Conservation (phyloP, 2,113 vertebrate species). For the Sebastes fasciatus region DNA sequence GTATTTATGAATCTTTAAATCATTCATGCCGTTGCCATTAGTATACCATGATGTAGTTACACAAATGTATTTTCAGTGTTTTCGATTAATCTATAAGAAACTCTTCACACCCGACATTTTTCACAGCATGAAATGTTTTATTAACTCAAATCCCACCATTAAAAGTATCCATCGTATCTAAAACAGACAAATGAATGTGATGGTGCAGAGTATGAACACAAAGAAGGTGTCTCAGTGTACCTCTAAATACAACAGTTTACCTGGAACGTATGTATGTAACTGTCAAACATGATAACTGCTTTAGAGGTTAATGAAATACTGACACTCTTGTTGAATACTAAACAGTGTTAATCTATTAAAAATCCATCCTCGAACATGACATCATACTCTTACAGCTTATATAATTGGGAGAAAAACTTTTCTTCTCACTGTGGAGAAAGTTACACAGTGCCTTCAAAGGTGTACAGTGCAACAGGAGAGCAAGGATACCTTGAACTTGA, state of each 20-base stretch:
- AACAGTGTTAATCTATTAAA: slow-evolving; percentile 8
- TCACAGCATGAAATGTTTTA: slow-evolving; percentile 48
- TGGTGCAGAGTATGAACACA: slow-evolving; percentile 20
- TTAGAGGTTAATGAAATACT: slow-evolving; percentile 36
- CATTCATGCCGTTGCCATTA: neutral
- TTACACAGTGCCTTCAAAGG: slow-evolving; percentile 4
- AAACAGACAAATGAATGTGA: slow-evolving; percentile 5
- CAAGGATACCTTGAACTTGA: neutral
- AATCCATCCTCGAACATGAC: neutral
- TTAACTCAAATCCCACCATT: slow-evolving; percentile 16
- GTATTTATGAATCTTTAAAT: neutral
- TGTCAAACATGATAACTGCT: slow-evolving; percentile 1
- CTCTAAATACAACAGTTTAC: slow-evolving; percentile 20
- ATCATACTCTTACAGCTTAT: slow-evolving; percentile 1
- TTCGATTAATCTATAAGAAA: neutral
- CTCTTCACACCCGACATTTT: neutral
- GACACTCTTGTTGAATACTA: slow-evolving; percentile 39
- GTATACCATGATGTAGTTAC: neutral
- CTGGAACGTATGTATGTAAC: neutral
- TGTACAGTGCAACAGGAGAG: neutral
- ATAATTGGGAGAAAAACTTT: neutral
- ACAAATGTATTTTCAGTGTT: neutral
- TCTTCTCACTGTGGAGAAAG: neutral
- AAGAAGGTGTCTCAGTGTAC: neutral
- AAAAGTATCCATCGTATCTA: neutral